Evolutionary conservation across 1,140 invertebrate genomes (phyloP), one percentile per base, ranked within the genome.

Genomic region (Drosophila elegans): DNA sequence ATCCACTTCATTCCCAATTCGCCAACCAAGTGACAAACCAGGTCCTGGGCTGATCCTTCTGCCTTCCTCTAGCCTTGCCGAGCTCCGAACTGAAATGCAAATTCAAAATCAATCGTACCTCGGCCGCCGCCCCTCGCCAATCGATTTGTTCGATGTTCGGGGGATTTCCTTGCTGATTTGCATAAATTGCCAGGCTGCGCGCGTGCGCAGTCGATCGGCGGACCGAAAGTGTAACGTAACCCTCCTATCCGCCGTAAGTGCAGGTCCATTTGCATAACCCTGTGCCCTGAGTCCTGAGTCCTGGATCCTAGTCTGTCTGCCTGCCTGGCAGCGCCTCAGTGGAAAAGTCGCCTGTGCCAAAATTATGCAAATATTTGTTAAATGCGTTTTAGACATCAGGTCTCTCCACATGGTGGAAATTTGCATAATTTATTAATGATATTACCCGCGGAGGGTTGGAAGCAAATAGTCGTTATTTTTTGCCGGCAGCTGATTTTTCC

Each of bases 241-340:
- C 57, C 72, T 82, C 64, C 64, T 73, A 64, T 66, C 55, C 21
- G 46, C n/a, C 52, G 13, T 21, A 46, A 52, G 69, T 74, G 63
- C 89, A 91, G 89, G 84, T 91, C 78, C 52, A 91, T 91, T 91
- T 66, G 90, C 90, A 91, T 91, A 91, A 86, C 84, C 82, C 74
- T 71, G 77, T 52, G 36, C 36, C 41, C 11, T 48, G 16, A 16
- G 32, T 25, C 10, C 66, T 44, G 45, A 12, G 21, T 13, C 16
- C 25, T 16, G 42, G 36, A 21, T 11, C 62, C 12, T 27, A 5
- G 2, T 13, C n/a, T 36, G 55, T 6, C 29, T 52, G 41, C 42
- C 66, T 64, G 60, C 56, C 6, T 32, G 29, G 29, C 29, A 32
- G 29, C 29, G 29, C 29, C 61, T 59, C 55, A 60, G 13, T 42